Evolutionary conservation across 2,888 invertebrate species (phyloP).

Genomic region (Prostheceraeus crozeri): DNA sequence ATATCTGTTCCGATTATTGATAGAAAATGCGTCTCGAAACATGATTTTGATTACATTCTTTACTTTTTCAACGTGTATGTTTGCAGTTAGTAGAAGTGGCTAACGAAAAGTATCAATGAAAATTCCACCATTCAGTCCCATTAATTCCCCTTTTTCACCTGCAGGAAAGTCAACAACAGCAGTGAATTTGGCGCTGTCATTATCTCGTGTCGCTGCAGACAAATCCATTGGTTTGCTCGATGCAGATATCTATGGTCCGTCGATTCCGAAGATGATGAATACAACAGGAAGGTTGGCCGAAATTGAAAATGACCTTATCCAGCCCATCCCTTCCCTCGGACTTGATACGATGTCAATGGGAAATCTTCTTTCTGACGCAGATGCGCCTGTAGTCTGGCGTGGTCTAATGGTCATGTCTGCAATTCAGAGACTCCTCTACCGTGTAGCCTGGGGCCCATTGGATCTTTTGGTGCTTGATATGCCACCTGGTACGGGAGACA

Average conservation of each 20-base stretch:
- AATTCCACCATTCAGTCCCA: too few relatives aligned
- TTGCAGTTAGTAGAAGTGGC: too few relatives aligned
- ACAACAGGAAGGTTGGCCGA: conserved; percentile 56
- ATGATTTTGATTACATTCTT: too few relatives aligned
- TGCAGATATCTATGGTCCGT: conserved; percentile 89
- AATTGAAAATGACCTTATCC: conserved; percentile 16
- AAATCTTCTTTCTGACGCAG: conserved; percentile 69
- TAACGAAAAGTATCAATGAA: too few relatives aligned
- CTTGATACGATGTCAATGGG: conserved; percentile 82
- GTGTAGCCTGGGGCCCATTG: conserved; percentile 76
- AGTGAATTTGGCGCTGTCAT: conserved; percentile 38
- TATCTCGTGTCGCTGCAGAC: conserved; percentile 41
- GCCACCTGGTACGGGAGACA: conserved; percentile 92
- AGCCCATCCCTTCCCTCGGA: conserved; percentile 22
- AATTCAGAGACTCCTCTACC: conserved; percentile 67
- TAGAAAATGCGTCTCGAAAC: too few relatives aligned
- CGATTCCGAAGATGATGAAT: conserved; percentile 88
- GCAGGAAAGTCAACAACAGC: conserved; percentile 41
- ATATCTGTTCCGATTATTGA: too few relatives aligned
- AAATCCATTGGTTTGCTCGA: conserved; percentile 71
- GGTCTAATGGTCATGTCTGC: conserved; percentile 95
- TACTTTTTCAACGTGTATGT: too few relatives aligned
- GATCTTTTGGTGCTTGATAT: conserved; percentile 85
- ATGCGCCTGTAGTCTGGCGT: conserved; percentile 82
- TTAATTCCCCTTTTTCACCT: too few relatives aligned